A percentile compares a stretch with the other conserved stretches of the same genome.
Evolutionary conservation across 2,888 invertebrate genomes (phyloP).

Genomic region (Antheraea assamensis): DNA sequence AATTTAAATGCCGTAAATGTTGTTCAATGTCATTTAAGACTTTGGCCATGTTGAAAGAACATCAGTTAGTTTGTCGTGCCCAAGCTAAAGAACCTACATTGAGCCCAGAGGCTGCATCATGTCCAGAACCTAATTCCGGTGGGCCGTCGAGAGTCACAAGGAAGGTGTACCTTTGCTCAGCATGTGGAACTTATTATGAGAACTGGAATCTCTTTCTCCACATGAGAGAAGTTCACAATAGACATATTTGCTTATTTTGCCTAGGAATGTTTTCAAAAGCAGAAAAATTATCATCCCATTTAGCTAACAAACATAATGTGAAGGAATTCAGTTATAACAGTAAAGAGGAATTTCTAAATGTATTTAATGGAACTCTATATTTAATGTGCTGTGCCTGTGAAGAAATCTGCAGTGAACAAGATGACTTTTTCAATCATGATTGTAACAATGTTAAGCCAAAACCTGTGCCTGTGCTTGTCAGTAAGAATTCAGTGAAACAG

Average conservation of each 20-base stretch:
- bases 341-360: conserved; percentile 85
- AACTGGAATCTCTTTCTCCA: conserved; percentile 93
- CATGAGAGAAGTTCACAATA: conserved; percentile 91
- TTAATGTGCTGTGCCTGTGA: conserved; percentile 92
- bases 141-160: conserved; percentile 85
- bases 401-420: conserved; percentile 88
- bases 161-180: conserved; percentile 91
- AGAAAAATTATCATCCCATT: conserved; percentile 89
- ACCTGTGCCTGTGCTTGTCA: conserved; percentile 77
- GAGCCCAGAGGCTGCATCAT: conserved; percentile 65
- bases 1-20: conserved; percentile 89
- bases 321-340: conserved; percentile 86
- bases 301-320: conserved; percentile 89
- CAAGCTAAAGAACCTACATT: conserved; percentile 69
- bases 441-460: conserved; percentile 82
- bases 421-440: conserved; percentile 89
- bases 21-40: conserved; percentile 85
- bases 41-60: conserved; percentile 85
- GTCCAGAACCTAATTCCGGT: conserved; percentile 57
- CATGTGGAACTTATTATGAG: conserved; percentile 92
- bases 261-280: conserved; percentile 91
- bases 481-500: conserved; percentile 67
- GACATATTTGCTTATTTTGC: conserved; percentile 92
- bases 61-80: conserved; percentile 84
- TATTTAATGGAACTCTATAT: conserved; percentile 86